Evolutionary conservation across 2,113 vertebrate genomes (phyloP), one percentile per base, ranked within the genome.

Genomic region (Hylia prasina): DNA sequence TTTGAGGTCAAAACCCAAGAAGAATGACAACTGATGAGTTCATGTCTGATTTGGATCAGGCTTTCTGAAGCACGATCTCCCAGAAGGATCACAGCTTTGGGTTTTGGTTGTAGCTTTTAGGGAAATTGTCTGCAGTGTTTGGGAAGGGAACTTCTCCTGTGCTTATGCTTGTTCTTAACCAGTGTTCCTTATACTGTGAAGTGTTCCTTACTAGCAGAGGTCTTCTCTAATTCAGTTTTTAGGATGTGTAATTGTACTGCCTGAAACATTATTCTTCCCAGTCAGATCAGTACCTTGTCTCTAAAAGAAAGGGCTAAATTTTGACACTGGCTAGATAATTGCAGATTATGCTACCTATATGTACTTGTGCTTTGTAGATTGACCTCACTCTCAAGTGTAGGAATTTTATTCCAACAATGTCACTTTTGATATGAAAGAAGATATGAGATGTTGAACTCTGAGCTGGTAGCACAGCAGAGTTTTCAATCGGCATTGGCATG

Each of bases 201-300:
- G 8, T 35, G 45, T 24, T 68, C 4, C 9, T 45, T 13, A 33
- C 28, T 53, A 22, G 6, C 13, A 54, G 21, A 2, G 16, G 2
- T 20, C 20, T 77, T 60, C 57, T 50, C 8, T 18, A 42, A 44
- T 66, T 53, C 5, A 5, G 2, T 33, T 58, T 64, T 64, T 24
- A 13, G 37, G 40, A 3, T 35, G 42, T 0, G 0, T 16, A 30
- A 27, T 50, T 69, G 13, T 21, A 23, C 23, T 53, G 21, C n/a
- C 47, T 42, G 40, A 65, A 86, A 28, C 3, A 0, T 23, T 44
- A 21, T 4, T 63, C 23, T n/a, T 78, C 14, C 17, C 16, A 21
- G 21, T 33, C 31, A 81, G 44, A 50, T 31, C 33, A 79, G 31
- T 28, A 28, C 7, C 9, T 7, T 20, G 7, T 11, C n/a, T 39